Conservation (phyloP, 2,797 vertebrate genomes). For the Enteromius paludinosus region DNA sequence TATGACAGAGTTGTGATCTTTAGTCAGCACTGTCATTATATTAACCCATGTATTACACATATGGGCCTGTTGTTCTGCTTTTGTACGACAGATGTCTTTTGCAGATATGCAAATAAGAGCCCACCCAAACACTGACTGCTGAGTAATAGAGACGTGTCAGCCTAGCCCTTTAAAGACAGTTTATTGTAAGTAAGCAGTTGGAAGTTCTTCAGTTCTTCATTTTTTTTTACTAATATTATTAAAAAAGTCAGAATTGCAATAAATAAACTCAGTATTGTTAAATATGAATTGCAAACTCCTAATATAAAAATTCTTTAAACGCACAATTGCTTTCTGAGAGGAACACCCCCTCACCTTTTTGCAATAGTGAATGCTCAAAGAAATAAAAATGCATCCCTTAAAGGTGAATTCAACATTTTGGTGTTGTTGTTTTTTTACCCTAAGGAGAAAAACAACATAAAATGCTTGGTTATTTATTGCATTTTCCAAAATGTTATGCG, state of each 20-base stretch:
- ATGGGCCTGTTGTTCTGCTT: not conserved
- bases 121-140: not conserved
- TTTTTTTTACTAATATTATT: too few species aligned
- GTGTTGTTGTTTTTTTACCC: not conserved
- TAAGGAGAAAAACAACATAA: not conserved
- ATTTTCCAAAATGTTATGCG: not conserved
- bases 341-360: not conserved
- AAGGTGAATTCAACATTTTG: not conserved
- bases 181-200: too few species aligned
- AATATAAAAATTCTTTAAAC: not conserved
- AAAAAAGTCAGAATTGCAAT: not conserved
- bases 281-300: not conserved
- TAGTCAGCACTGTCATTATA: not conserved
- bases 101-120: not conserved
- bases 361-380: too few species aligned
- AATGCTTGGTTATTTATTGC: not conserved
- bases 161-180: not conserved
- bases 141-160: not conserved
- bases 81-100: conserved; percentile 1
- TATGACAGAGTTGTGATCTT: conserved; percentile 10
- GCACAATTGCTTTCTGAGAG: not conserved
- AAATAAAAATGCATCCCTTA: not conserved
- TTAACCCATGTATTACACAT: conserved; percentile 21
- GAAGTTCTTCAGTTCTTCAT: too few species aligned
- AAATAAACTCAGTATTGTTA: not conserved